These are phyloP conservation scores for Holothuria glaberrima DNA, from an alignment of 35 echinoderm and acorn worm species.

Conservation along the genomic window DNA sequence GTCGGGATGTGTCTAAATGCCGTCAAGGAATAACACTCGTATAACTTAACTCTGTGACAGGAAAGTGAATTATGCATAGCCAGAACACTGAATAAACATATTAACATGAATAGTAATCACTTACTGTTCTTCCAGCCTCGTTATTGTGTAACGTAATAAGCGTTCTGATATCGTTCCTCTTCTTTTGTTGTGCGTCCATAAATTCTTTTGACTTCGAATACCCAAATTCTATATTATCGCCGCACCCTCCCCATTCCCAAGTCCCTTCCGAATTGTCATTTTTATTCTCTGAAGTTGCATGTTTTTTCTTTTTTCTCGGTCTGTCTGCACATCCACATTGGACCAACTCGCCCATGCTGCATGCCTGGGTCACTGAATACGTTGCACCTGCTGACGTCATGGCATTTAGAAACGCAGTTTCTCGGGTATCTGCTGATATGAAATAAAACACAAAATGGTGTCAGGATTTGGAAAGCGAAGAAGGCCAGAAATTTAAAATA, in stretches of 20 bases:
- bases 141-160: constrained; percentile 93
- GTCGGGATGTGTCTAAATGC: too few relatives aligned
- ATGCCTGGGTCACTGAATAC: constrained; percentile 83
- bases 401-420: constrained; percentile 91
- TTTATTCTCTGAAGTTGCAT: background rate
- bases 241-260: constrained; percentile 97
- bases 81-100: too few relatives aligned
- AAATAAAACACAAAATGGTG: constrained; percentile 3
- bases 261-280: constrained; percentile 25
- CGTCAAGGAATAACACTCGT: too few relatives aligned
- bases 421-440: constrained; percentile 77
- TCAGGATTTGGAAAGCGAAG: constrained; percentile 14
- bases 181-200: constrained; percentile 80
- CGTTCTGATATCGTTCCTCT: constrained; percentile 84
- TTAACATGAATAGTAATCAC: background rate
- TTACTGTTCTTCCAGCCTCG: constrained; percentile 89
- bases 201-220: constrained; percentile 96
- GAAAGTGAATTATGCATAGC: too few relatives aligned
- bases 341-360: constrained; percentile 82
- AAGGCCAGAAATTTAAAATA: background rate
- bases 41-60: too few relatives aligned
- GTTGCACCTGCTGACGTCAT: constrained; percentile 89
- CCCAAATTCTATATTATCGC: constrained; percentile 86
- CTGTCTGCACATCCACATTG: constrained; percentile 87
- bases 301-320: constrained; percentile 47